phyloP scores from a whole-genome alignment of 2,113 vertebrate species.

The Rhizomys pruinosus region DNA sequence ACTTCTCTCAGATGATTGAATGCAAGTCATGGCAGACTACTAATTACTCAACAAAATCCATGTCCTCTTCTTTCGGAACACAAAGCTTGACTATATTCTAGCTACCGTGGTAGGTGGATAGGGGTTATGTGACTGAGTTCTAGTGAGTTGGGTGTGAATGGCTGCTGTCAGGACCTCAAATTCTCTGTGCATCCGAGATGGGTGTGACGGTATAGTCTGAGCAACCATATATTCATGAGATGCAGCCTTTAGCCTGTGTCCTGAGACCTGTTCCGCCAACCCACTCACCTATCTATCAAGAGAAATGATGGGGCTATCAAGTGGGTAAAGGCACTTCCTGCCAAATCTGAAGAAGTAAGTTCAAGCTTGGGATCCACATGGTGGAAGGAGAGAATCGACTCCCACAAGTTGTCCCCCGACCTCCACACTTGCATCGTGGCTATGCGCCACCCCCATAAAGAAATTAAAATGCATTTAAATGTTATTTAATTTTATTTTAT shows the following conservation, averaged over 20 bases:
- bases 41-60: conserved; percentile 29
- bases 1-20: conserved; percentile 1
- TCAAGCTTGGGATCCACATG: not conserved
- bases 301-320: not conserved
- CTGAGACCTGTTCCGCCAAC: not conserved
- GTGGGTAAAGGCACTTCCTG: not conserved
- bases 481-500: too few relatives aligned
- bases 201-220: not conserved
- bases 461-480: too few relatives aligned
- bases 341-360: not conserved
- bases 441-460: too few relatives aligned
- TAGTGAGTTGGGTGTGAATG: not conserved
- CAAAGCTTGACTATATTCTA: not conserved
- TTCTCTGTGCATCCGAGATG: not conserved
- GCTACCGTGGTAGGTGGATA: not conserved
- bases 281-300: not conserved
- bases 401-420: not conserved
- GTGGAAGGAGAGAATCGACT: not conserved
- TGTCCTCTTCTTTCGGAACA: conserved; percentile 47
- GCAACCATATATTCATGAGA: not conserved
- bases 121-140: not conserved
- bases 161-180: not conserved
- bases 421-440: not conserved
- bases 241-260: not conserved
- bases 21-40: conserved; percentile 14